phyloP scores from a whole-genome alignment of 2,888 invertebrate genomes.

The Sminthurinus aureus region DNA sequence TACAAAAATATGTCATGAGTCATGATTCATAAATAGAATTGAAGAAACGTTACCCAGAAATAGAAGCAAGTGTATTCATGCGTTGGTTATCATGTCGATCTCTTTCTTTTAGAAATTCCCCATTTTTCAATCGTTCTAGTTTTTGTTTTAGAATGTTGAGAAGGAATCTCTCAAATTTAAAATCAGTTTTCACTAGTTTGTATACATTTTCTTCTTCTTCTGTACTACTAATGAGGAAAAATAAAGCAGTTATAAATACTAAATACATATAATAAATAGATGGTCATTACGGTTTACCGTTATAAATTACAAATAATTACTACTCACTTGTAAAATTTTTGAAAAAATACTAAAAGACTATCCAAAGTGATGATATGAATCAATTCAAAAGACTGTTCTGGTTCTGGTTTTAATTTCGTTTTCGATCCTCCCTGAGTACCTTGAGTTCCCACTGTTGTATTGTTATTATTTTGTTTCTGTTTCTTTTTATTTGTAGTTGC shows the following conservation, averaged over 20 bases:
- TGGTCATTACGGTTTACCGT: background rate
- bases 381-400: constrained; percentile 3
- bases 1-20: background rate
- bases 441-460: constrained; percentile 7
- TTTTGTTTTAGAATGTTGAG: constrained; percentile 46
- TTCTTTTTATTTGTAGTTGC: too few species aligned
- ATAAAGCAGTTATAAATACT: background rate
- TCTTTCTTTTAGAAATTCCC: constrained; percentile 47
- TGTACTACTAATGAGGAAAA: background rate
- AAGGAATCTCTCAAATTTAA: constrained; percentile 48
- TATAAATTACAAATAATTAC: background rate
- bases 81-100: constrained; percentile 29
- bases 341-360: constrained; percentile 42
- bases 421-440: constrained; percentile 10
- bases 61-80: constrained; percentile 16
- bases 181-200: background rate
- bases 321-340: constrained; percentile 42
- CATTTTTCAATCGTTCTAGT: constrained; percentile 39
- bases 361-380: constrained; percentile 49
- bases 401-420: constrained; percentile 38
- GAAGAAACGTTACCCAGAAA: constrained; percentile 28
- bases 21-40: background rate
- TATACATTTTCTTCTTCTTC: background rate
- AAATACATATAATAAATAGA: background rate
- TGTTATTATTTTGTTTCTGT: background rate